Conservation (phyloP, 2,888 invertebrate genomes). For the Apodemia hepburni region DNA sequence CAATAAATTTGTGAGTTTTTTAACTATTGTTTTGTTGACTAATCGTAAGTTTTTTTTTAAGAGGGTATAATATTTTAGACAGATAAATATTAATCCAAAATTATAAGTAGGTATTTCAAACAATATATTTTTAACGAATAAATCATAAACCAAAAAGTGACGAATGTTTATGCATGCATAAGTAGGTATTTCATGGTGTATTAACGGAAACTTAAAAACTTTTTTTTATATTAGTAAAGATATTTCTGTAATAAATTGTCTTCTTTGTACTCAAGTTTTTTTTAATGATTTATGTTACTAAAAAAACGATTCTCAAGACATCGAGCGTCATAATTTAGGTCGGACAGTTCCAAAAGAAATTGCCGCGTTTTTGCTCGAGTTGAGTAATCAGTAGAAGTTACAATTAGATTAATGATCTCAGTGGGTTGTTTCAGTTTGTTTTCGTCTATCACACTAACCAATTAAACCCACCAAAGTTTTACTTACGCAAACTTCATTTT, state of each 20-base stretch:
- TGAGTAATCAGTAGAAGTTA: not conserved
- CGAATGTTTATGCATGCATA: no score
- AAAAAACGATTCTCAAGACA: not conserved
- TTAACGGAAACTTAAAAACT: no score
- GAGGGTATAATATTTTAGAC: no score
- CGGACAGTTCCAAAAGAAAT: slow-evolving; percentile 6
- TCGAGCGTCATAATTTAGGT: not conserved
- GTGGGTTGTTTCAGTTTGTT: not conserved
- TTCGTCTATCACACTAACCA: not conserved
- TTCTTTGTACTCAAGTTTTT: not conserved
- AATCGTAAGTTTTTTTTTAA: no score
- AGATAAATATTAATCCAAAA: no score
- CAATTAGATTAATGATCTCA: not conserved
- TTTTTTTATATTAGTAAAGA: not conserved
- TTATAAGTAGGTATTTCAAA: no score
- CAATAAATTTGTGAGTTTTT: no score
- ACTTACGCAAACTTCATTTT: no score
- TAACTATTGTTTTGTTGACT: no score
- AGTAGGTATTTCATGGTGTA: no score
- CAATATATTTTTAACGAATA: no score
- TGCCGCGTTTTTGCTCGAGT: not conserved
- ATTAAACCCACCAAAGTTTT: not conserved
- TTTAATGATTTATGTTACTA: not conserved
- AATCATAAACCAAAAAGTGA: no score
- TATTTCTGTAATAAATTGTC: not conserved